These are phyloP conservation scores for Enteromius argenteus DNA, from an alignment of 2,797 vertebrate species.

Conservation along the genomic window DNA sequence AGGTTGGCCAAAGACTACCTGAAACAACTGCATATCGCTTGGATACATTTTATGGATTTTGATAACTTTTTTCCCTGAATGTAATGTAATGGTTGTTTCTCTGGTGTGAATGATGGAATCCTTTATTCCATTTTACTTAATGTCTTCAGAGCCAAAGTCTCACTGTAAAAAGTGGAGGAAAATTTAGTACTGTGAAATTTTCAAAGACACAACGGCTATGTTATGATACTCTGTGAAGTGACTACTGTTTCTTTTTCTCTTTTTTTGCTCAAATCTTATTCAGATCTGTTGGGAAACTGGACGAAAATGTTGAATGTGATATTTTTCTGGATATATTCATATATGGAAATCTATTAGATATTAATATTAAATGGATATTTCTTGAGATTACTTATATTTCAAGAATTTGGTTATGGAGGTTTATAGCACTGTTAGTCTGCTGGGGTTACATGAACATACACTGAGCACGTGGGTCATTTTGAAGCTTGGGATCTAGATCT, in stretches of 20 bases:
- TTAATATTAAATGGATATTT: constrained; percentile 8
- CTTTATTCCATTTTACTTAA: constrained; percentile 41
- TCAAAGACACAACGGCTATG: constrained; percentile 30
- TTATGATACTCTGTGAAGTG: constrained; percentile 16
- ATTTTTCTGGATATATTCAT: constrained; percentile 25
- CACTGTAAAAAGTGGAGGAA: constrained; percentile 45
- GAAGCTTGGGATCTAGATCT: neutral
- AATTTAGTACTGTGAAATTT: constrained; percentile 55
- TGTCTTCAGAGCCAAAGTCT: constrained; percentile 61
- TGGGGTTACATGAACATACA: neutral
- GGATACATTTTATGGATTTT: constrained; percentile 54
- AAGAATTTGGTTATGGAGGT: neutral
- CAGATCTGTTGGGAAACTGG: neutral
- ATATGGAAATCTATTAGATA: constrained; percentile 4
- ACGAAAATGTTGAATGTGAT: constrained; percentile 6
- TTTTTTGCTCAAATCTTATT: constrained; percentile 1
- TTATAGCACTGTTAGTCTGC: constrained; percentile 4
- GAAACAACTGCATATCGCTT: constrained; percentile 43
- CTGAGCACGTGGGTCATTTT: constrained; percentile 1
- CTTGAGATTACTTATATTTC: neutral
- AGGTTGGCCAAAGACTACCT: constrained; percentile 55
- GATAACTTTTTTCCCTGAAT: constrained; percentile 45
- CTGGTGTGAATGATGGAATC: constrained; percentile 31
- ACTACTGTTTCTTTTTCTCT: neutral
- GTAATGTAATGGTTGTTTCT: constrained; percentile 48